These are phyloP conservation scores for Oppia nitens DNA, from an alignment of 1,140 invertebrate genomes.

Conservation along the genomic window DNA sequence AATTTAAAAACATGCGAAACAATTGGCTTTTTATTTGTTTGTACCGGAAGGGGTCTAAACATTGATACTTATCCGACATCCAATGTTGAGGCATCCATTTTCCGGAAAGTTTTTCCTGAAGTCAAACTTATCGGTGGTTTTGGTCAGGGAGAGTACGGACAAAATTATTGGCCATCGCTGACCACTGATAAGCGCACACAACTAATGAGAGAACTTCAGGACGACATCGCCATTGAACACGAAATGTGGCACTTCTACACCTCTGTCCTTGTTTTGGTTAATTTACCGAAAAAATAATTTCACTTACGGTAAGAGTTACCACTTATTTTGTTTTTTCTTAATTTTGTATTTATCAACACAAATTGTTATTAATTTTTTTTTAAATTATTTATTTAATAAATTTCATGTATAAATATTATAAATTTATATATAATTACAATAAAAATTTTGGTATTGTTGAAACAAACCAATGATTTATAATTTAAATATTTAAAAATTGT, in stretches of 20 bases:
- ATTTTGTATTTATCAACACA: no score
- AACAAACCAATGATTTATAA: no score
- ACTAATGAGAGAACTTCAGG: not conserved
- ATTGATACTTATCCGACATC: conserved; percentile 25
- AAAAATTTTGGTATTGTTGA: no score
- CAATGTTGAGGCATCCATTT: conserved; percentile 38
- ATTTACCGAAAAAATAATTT: not conserved
- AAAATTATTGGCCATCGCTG: conserved; percentile 24
- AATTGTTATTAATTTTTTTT: no score
- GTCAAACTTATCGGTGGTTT: conserved; percentile 40
- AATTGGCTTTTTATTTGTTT: conserved; percentile 42
- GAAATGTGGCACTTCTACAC: not conserved
- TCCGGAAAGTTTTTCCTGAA: conserved; percentile 38
- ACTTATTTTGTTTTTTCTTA: no score
- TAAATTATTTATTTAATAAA: no score
- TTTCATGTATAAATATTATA: no score
- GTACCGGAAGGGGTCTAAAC: conserved; percentile 37
- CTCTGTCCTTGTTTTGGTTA: not conserved
- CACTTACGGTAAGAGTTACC: no score
- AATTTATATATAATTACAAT: no score
- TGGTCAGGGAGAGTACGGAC: conserved; percentile 41
- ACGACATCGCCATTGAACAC: not conserved
- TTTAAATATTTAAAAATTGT: not conserved
- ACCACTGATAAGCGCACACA: not conserved
- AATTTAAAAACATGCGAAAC: conserved; percentile 23